Conservation (phyloP, 2,113 vertebrate species). For the Neomonachus schauinslandi region DNA sequence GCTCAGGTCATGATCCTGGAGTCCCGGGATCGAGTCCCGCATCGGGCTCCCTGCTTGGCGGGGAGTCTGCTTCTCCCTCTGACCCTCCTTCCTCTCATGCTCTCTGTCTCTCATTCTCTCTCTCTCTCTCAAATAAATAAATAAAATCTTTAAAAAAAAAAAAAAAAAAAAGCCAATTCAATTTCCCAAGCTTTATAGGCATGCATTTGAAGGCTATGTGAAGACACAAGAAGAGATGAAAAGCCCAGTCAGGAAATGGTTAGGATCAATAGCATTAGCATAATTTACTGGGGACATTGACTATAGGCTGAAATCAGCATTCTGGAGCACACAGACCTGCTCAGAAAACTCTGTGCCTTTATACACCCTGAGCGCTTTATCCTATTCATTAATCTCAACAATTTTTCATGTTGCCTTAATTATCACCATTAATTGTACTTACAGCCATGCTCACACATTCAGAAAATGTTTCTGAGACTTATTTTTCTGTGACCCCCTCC, state of each 20-base stretch:
- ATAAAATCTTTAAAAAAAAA: slow-evolving; percentile 70
- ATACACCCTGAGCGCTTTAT: slow-evolving; percentile 47
- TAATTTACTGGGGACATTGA: slow-evolving; percentile 75
- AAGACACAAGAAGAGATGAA: slow-evolving; percentile 73
- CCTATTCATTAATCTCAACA: slow-evolving; percentile 72
- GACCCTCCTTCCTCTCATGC: no score
- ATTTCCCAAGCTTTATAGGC: slow-evolving; percentile 57
- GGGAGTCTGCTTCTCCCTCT: no score
- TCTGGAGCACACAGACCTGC: slow-evolving; percentile 26
- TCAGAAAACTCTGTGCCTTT: slow-evolving; percentile 64
- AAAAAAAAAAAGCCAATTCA: slow-evolving; percentile 49
- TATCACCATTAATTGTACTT: slow-evolving; percentile 61
- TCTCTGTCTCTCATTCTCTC: no score
- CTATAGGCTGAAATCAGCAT: slow-evolving; percentile 71
- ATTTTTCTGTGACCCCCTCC: slow-evolving; percentile 40
- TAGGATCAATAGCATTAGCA: slow-evolving; percentile 78
- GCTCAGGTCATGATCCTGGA: no score
- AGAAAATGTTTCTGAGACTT: slow-evolving; percentile 56
- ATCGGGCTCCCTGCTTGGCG: no score
- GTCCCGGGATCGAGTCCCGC: no score
- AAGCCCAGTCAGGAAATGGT: slow-evolving; percentile 65
- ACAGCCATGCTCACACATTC: slow-evolving; percentile 60
- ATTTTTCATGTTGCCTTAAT: slow-evolving; percentile 70
- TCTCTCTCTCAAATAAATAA: no score
- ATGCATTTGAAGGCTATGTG: slow-evolving; percentile 71